Conservation (phyloP, 2,797 vertebrate species). For the Tragelaphus oryx region DNA sequence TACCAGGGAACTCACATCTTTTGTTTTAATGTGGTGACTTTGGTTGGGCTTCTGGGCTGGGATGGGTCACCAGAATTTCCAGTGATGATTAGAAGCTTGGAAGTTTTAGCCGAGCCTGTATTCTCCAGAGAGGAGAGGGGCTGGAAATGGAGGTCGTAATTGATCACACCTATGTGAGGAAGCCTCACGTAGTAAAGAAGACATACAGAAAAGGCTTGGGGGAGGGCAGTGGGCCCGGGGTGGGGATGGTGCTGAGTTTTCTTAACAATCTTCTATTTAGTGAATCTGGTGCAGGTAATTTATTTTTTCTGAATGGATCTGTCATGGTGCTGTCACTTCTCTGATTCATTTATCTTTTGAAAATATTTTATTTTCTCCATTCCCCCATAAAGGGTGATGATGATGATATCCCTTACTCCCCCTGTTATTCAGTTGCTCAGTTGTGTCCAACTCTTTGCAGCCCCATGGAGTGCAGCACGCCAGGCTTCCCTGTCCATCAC, state of each 20-base stretch:
- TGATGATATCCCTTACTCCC: background rate
- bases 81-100: background rate
- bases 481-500: background rate
- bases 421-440: background rate
- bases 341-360: background rate
- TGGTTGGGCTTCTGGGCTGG: background rate
- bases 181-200: background rate
- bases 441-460: background rate
- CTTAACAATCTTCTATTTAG: background rate
- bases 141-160: background rate
- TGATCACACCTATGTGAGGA: background rate
- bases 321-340: background rate
- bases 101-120: background rate
- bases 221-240: background rate
- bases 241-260: background rate
- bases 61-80: background rate
- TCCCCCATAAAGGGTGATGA: background rate
- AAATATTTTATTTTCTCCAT: background rate
- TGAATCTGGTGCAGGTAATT: background rate
- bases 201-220: background rate
- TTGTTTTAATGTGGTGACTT: background rate
- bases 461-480: background rate
- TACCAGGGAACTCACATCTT: background rate
- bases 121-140: background rate
- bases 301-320: constrained; percentile 13